Conservation (phyloP, 2,888 invertebrate genomes). For the Eurytoma californica region DNA sequence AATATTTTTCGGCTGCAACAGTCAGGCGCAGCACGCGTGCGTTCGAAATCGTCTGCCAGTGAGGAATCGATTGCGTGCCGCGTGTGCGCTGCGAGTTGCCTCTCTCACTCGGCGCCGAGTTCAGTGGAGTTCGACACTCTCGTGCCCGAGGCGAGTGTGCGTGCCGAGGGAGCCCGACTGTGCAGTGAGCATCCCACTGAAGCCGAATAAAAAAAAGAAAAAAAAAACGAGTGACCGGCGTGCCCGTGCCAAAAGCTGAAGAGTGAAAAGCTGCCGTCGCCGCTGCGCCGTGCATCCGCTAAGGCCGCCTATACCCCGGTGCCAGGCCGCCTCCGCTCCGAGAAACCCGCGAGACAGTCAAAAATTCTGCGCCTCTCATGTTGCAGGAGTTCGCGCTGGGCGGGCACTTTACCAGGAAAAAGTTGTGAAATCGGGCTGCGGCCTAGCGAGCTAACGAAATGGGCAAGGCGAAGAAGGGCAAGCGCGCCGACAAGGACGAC, state of each 20-base stretch:
- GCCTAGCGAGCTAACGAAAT: constrained; percentile 71
- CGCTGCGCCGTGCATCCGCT: background rate
- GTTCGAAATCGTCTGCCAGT: no score
- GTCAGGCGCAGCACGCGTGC: no score
- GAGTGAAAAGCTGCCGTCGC: background rate
- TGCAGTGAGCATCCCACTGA: background rate
- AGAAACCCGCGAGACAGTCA: background rate
- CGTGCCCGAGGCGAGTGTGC: background rate
- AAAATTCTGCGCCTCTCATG: constrained; percentile 56
- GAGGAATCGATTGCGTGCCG: no score
- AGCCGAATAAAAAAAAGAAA: background rate
- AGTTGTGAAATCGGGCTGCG: constrained; percentile 52
- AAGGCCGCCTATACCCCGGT: background rate
- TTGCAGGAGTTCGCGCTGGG: constrained; percentile 56
- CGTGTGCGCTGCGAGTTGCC: no score
- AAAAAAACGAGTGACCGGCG: no score
- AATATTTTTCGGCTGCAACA: no score
- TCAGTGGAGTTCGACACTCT: background rate
- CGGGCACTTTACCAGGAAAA: constrained; percentile 56
- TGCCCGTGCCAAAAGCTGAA: background rate
- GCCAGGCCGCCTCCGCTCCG: background rate
- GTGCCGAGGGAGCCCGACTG: no score
- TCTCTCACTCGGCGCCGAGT: no score
- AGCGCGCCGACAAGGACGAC: constrained; percentile 85
- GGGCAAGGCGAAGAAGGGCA: constrained; percentile 90